Base-by-base conservation (phyloP, 2,797 vertebrate genomes). In the Rhinatrema bivittatum region DNA sequence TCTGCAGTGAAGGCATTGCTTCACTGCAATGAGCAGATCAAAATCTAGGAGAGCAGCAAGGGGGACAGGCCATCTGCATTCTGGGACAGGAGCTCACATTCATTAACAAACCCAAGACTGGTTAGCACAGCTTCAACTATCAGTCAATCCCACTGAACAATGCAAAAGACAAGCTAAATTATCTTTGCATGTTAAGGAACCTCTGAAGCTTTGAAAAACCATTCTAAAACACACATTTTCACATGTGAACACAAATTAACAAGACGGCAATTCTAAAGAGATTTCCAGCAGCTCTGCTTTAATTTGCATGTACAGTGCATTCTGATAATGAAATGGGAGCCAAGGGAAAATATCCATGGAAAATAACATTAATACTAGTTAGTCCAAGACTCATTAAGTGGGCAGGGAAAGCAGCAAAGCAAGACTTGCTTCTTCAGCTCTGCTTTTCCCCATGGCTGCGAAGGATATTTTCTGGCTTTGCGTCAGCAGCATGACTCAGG, bases 401-500 rank as follows among this genome's bases (percentile, higher is more conserved):
- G 32, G 39, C 49, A 42, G 5, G 46, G 28, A 9, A 42, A 46
- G 25, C 20, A 42, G 32, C 17, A 60, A 21, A 34, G 51, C n/a
- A n/a, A n/a, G n/a, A n/a, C n/a, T n/a, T n/a, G n/a, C n/a, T n/a
- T n/a, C n/a, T n/a, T n/a, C 70, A 61, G 50, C 42, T 43, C 71
- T 62, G 58, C 62, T 67, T 69, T 73, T 73, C 68, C 70, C 70
- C 74, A 65, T 68, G 73, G 71, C 68, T 55, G 14, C 47, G 69
- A 62, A 71, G 67, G 69, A 72, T 64, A 66, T 68, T 69, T 76
- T 74, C 72, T 82, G 73, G 79, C 79, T 78, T 69, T 19, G 40
- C 65, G 72, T 84, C 83, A 83, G 74, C 68, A 68, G 57, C 65
- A 57, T 64, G 76, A 79, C 70, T 78, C 70, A 76, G 87, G 87